Base-by-base conservation (phyloP, 2,888 invertebrate species). In the Agrotis exclamationis region DNA sequence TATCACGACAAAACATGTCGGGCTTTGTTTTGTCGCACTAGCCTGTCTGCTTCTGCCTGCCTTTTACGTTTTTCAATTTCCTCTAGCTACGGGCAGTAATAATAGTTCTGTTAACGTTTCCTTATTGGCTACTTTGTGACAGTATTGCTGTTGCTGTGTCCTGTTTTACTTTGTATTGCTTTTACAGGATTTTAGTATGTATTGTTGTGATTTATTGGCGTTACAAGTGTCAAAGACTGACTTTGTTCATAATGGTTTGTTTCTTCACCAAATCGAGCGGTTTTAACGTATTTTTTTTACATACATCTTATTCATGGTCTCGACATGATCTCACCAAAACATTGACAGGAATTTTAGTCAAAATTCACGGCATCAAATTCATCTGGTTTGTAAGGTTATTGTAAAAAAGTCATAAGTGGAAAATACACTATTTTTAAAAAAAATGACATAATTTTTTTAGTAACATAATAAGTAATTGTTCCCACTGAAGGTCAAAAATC, bases 41-140 rank as follows among this genome's bases (percentile, higher is more conserved):
- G 18, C 33, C 11, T 59, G 28, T 68, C 65, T 62, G 50, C 28
- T 28, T 39, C 39, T 39, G 39, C 39, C 39, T 39, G 63, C 68
- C 44, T 62, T 75, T 63, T 56, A 70, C 45, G 64, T 60, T 54
- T 74, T 69, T 69, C 58, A 11, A 73, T 70, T 71, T 64, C 48
- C 64, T 73, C 11, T 64, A 58, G 63, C 69, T 28, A 48, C 28
- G n/a, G 53, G 22, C 69, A 50, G 79, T 60, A 60, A 60, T 53
- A 73, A 69, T 22, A 20, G 48, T 64, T 63, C 45, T 22, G 53
- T 33, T 48, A 60, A 57, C 56, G 44, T 53, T 68, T 73, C 50
- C 54, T 57, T 72, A 60, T 62, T 60, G 58, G 20, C 22, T 69
- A 47, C 48, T 45, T 51, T 56, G 24, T 59, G 58, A 53, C 58